phyloP scores from a whole-genome alignment of 2,888 invertebrate genomes.

The Panopea generosa region DNA sequence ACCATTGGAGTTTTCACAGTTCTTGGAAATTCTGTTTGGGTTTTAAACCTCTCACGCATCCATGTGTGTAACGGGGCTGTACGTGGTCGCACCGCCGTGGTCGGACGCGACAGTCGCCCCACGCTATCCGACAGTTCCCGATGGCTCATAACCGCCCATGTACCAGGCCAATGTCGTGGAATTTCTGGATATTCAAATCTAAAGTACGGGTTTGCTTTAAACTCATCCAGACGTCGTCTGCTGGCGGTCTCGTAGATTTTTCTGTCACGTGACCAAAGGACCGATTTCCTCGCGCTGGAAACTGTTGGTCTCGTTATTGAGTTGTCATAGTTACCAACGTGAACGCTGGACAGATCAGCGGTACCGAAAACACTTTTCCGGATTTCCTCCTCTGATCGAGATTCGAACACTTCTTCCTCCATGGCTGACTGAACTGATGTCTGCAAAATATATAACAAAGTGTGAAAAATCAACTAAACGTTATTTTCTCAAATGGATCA shows the following conservation, averaged over 20 bases:
- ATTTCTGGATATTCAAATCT: conserved; percentile 70
- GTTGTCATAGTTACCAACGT: conserved; percentile 58
- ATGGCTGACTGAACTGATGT: no score
- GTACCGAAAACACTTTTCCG: conserved; percentile 62
- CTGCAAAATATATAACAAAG: conserved; percentile 1
- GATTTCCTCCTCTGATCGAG: conserved; percentile 57
- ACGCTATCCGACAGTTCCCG: conserved; percentile 64
- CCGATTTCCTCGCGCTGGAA: conserved; percentile 71
- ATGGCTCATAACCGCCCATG: conserved; percentile 68
- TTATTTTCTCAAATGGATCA: no score
- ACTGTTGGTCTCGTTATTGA: conserved; percentile 72
- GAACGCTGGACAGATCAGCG: conserved; percentile 46
- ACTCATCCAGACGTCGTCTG: conserved; percentile 63
- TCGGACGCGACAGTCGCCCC: conserved; percentile 66
- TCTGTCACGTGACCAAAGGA: conserved; percentile 75
- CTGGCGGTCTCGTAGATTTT: conserved; percentile 68
- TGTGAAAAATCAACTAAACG: no score
- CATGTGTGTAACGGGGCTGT: conserved; percentile 42
- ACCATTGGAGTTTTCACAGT: conserved; percentile 48
- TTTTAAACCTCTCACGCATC: conserved; percentile 28
- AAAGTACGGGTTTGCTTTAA: conserved; percentile 67
- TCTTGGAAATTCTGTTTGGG: conserved; percentile 34
- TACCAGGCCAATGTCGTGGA: conserved; percentile 75
- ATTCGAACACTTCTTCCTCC: conserved; percentile 16
- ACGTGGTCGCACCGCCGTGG: conserved; percentile 42